A percentile compares a stretch with the other conserved stretches of the same genome.
Evolutionary conservation across 2,797 vertebrate species (phyloP).

Genomic region (Myotis vivesi): DNA sequence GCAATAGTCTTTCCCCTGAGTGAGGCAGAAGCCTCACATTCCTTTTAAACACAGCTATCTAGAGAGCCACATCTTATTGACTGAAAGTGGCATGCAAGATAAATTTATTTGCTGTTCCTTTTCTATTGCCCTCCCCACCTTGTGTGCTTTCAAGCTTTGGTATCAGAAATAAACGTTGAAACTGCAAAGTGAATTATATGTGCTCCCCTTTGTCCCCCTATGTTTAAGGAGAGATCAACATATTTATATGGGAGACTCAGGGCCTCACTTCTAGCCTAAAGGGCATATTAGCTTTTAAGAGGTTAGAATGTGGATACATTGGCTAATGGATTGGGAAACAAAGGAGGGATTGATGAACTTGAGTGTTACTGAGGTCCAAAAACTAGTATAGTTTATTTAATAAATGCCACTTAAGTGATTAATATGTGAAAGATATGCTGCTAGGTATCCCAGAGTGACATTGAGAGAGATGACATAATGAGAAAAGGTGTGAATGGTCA

Average conservation of each 20-base stretch:
- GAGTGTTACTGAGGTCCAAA: slow-evolving; percentile 12
- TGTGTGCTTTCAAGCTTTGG: slow-evolving; percentile 76
- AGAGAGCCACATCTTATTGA: slow-evolving; percentile 77
- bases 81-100: slow-evolving; percentile 76
- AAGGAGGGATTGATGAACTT: background rate
- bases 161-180: slow-evolving; percentile 77
- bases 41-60: slow-evolving; percentile 72
- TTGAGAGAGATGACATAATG: background rate
- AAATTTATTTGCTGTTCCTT: slow-evolving; percentile 74
- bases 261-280: slow-evolving; percentile 21
- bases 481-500: background rate
- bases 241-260: slow-evolving; percentile 11
- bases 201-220: background rate
- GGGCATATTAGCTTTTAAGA: background rate
- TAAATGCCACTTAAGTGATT: background rate
- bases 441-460: background rate
- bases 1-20: slow-evolving; percentile 63
- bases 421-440: background rate
- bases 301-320: background rate
- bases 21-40: slow-evolving; percentile 70
- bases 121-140: slow-evolving; percentile 65
- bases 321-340: slow-evolving; percentile 10
- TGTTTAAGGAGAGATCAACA: slow-evolving; percentile 13
- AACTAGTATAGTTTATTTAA: background rate
- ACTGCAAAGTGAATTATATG: slow-evolving; percentile 64